phyloP scores from a whole-genome alignment of 2,888 invertebrate genomes.

The Caenorhabditis sp. region DNA sequence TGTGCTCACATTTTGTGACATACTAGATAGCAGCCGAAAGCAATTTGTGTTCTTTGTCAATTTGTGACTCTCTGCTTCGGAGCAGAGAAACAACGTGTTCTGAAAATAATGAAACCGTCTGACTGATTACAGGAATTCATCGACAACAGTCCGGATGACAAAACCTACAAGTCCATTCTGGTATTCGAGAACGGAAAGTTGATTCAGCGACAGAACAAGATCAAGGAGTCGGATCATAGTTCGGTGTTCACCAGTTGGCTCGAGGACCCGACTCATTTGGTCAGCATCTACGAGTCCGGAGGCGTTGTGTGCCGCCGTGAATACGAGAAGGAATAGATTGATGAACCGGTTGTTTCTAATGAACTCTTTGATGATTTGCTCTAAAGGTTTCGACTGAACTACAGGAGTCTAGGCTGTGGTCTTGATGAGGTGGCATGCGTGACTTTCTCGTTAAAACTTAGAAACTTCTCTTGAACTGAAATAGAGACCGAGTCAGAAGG shows the following conservation, averaged over 20 bases:
- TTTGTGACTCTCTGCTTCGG: too few relatives aligned
- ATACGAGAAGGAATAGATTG: slow-evolving; percentile 56
- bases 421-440: too few relatives aligned
- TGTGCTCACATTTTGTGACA: background rate
- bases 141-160: slow-evolving; percentile 51
- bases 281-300: slow-evolving; percentile 67
- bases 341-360: too few relatives aligned
- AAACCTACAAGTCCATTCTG: slow-evolving; percentile 49
- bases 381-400: too few relatives aligned
- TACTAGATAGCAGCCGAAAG: too few relatives aligned
- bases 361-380: too few relatives aligned
- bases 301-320: slow-evolving; percentile 67
- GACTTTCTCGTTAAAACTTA: too few relatives aligned
- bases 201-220: slow-evolving; percentile 51
- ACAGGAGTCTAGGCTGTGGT: too few relatives aligned
- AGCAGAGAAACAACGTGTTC: too few relatives aligned
- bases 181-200: slow-evolving; percentile 41
- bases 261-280: slow-evolving; percentile 67
- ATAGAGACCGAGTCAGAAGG: too few relatives aligned
- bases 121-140: slow-evolving; percentile 34
- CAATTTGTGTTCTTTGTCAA: too few relatives aligned
- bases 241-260: slow-evolving; percentile 47
- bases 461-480: too few relatives aligned
- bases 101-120: background rate
- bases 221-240: slow-evolving; percentile 42